Evolutionary conservation across 1,140 invertebrate species (phyloP), one percentile per base, ranked within the genome.

Genomic region (Spodoptera frugiperda): DNA sequence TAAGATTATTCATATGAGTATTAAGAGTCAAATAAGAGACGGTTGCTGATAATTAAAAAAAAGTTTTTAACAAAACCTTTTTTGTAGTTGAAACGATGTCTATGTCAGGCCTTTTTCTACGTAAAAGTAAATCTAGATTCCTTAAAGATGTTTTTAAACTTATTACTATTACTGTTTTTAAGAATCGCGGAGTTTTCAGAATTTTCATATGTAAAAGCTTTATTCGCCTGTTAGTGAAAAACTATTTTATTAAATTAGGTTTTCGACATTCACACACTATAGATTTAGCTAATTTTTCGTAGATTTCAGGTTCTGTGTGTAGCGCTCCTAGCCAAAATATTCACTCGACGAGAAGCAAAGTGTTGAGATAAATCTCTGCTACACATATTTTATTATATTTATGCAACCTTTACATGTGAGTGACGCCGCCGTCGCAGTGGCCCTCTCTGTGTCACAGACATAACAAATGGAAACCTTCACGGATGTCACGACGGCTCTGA

Each of bases 251-350:
- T 53, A 19, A 39, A 48, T 80, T 77, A 25, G 30, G 11, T 75
- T 78, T 74, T 74, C 25, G 49, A 48, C 25, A 49, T 25, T 61
- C 61, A 21, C 21, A 9, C 3, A 14, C 10, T 1, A 17, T 53
- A 30, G 6, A 30, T 78, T 77, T 76, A 55, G 67, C 61, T 46
- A 10, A 14, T 30, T 61, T 25, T 53, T 77, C 54, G 70, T 72
- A 73, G 71, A 46, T 54, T 76, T 67, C 77, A 81, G 79, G 76
- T 61, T 81, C 71, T 84, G 80, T 82, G 78, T 81, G 68, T 77
- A 65, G 59, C 68, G 30, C 21, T 76, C 74, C 39, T 68, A 68
- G 74, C 19, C 30, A 25, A 21, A 21, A 49, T 39, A 39, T 39
- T 21, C 17, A 55, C 49, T 57, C 33, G 10, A 53, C 53, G 51